These are phyloP conservation scores for Drosophila pullipes DNA, from an alignment of 2,888 invertebrate species.

Conservation along the genomic window DNA sequence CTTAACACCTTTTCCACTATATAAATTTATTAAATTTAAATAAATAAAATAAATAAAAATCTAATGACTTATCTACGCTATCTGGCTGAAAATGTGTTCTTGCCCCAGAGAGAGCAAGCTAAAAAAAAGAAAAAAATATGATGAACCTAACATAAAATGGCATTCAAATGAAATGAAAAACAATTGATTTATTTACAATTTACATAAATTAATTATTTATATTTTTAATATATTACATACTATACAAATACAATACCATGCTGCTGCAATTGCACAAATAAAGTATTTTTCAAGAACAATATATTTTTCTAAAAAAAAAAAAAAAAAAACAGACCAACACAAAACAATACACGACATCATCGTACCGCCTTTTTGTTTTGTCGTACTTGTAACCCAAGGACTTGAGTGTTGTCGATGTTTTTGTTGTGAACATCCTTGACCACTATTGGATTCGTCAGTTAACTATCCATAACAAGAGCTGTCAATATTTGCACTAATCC, in stretches of 20 bases:
- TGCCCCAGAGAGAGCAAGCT: conserved; percentile 48
- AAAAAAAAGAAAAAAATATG: conserved; percentile 25
- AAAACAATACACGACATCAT: background rate
- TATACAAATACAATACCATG: conserved; percentile 75
- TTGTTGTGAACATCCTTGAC: conserved; percentile 26
- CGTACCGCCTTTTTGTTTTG: conserved; percentile 3
- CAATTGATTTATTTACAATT: conserved; percentile 81
- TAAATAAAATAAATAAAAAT: conserved; percentile 7
- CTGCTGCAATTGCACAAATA: conserved; percentile 84
- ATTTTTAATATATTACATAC: conserved; percentile 73
- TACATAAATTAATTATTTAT: conserved; percentile 82
- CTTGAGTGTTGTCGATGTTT: conserved; percentile 22
- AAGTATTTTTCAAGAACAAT: conserved; percentile 79
- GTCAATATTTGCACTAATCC: conserved; percentile 55
- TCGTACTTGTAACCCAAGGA: conserved; percentile 8
- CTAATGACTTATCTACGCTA: conserved; percentile 14
- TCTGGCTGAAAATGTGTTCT: conserved; percentile 55
- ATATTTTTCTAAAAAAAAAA: conserved; percentile 9
- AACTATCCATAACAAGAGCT: conserved; percentile 44
- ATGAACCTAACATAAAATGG: conserved; percentile 42
- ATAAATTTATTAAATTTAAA: conserved; percentile 33
- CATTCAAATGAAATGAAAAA: conserved; percentile 46
- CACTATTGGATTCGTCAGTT: conserved; percentile 30
- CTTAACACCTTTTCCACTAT: conserved; percentile 29
- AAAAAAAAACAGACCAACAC: background rate